These are phyloP conservation scores for Alviniconcha strummeri DNA, from an alignment of 2,888 invertebrate genomes.

Conservation along the genomic window DNA sequence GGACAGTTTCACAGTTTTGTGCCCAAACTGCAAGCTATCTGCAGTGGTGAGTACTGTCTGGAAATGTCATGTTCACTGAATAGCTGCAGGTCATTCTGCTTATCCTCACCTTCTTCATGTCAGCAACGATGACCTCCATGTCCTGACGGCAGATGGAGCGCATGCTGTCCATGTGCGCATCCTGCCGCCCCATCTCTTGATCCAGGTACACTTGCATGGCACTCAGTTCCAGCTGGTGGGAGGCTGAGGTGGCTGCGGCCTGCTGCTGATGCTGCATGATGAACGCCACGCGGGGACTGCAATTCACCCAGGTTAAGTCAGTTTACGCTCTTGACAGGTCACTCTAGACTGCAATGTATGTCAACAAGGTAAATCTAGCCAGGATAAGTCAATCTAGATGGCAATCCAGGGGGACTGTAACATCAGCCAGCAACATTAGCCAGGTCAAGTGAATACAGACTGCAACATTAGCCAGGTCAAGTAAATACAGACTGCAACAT, in stretches of 20 bases:
- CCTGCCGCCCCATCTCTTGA: conserved; percentile 63
- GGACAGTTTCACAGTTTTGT: no score
- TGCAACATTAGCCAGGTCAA: no score
- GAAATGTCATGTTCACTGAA: no score
- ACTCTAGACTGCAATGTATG: neutral
- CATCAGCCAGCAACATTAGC: no score
- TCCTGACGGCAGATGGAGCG: conserved; percentile 56
- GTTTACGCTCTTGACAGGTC: neutral
- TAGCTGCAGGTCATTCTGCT: no score
- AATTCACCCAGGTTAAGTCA: neutral
- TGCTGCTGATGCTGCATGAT: conserved; percentile 60
- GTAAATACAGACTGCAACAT: no score
- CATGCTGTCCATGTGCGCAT: conserved; percentile 56
- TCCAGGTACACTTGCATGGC: conserved; percentile 63
- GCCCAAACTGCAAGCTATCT: no score
- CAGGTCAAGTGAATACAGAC: no score
- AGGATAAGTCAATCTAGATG: no score
- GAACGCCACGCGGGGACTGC: conserved; percentile 59
- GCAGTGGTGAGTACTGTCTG: no score
- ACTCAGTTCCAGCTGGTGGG: conserved; percentile 62
- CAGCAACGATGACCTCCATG: conserved; percentile 51
- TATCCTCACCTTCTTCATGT: conserved; percentile 53
- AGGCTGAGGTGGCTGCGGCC: conserved; percentile 56
- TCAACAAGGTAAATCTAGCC: no score
- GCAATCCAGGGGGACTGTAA: no score